A percentile compares a stretch with the other conserved stretches of the same genome.
Evolutionary conservation across 2,113 vertebrate genomes (phyloP).

Genomic region (Hippolais icterina): DNA sequence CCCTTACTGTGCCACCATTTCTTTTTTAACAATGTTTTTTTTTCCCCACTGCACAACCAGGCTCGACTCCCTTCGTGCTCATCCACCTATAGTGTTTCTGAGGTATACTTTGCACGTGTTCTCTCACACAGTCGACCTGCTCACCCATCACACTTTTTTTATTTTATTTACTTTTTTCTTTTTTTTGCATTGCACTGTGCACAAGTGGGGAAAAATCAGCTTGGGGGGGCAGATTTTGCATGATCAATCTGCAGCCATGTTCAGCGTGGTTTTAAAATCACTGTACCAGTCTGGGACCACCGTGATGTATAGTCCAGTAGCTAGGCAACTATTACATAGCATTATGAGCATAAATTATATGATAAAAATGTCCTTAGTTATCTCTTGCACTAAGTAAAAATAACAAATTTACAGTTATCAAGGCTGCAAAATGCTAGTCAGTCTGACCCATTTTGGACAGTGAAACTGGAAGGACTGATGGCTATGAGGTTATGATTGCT

Average conservation of each 20-base stretch:
- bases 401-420: not conserved
- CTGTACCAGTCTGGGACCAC: slow-evolving; percentile 15
- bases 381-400: not conserved
- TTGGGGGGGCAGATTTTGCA: slow-evolving; percentile 69
- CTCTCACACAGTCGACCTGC: slow-evolving; percentile 75
- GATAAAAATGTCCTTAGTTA: not conserved
- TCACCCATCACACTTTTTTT: slow-evolving; percentile 71
- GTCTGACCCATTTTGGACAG: not conserved
- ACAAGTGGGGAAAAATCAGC: slow-evolving; percentile 65
- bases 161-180: slow-evolving; percentile 21
- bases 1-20: slow-evolving; percentile 75
- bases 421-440: not conserved
- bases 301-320: not conserved
- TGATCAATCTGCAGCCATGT: slow-evolving; percentile 72
- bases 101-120: slow-evolving; percentile 98
- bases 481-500: not conserved
- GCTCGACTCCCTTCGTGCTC: slow-evolving; percentile 99
- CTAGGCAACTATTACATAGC: not conserved
- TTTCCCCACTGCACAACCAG: slow-evolving; percentile 91
- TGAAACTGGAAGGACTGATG: not conserved
- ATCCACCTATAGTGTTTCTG: slow-evolving; percentile 99
- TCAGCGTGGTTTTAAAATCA: slow-evolving; percentile 65
- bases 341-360: not conserved
- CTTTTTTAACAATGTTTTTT: slow-evolving; percentile 86
- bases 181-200: slow-evolving; percentile 79